Evolutionary conservation across 2,888 invertebrate genomes (phyloP), one percentile per base, ranked within the genome.

Genomic region (Leptopterna dolabrata): DNA sequence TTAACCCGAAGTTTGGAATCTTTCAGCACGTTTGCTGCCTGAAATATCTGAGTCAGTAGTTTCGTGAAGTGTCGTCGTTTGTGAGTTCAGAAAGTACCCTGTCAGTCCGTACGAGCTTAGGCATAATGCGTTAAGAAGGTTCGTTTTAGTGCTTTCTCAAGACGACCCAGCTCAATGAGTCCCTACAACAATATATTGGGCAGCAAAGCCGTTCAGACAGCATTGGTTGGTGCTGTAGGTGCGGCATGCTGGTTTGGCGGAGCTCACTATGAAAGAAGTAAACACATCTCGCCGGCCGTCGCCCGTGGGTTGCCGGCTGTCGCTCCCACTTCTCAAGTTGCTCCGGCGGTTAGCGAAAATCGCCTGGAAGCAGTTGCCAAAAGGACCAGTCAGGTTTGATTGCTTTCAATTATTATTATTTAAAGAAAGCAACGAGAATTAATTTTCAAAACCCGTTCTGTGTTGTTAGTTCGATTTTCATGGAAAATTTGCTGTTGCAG

Each of bases 161-260:
- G 36, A 7, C 7, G 36, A 2, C 36, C 2, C 36, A 4, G 2
- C 36, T 36, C 2, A 36, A 63, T 63, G 63, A 63, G 63, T 63
- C 13, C 63, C 4, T 63, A 63, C 24, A 63, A 24, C 19, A 63
- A 63, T 19, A 27, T 83, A 9, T 13, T 70, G 11, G 41, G 30
- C 41, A 83, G 36, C 24, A 83, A 63, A 24, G 83, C 63, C 11
- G 41, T 70, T 14, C 83, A 70, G 19, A n/a, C 70, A 3, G 63
- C 41, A 24, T 19, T 70, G 6, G 55, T 41, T 7, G 83, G 63
- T 51, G 86, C 86, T 30, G 47, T 86, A 29, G 86, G 86, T 1
- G 36, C 55, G 6, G 86, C 86, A n/a, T 76, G 70, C 19, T 86
- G 86, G 86, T 86, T 47, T 19, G 76, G 86, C 4, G 86, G 86